Evolutionary conservation across 2,113 vertebrate species (phyloP).

Genomic region (Cranoglanis bouderius): DNA sequence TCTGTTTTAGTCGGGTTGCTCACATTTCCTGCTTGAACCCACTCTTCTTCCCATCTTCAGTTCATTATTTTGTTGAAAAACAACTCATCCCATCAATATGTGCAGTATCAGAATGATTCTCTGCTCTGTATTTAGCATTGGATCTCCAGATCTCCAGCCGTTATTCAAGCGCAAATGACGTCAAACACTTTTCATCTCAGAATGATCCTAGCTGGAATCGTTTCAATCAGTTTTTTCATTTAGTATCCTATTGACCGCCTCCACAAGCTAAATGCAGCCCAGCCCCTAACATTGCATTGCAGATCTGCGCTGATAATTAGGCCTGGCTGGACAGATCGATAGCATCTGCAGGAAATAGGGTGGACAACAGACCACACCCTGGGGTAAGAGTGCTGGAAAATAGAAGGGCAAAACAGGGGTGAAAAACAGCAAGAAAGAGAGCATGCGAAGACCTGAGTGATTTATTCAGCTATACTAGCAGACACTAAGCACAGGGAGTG

Average conservation of each 20-base stretch:
- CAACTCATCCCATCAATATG: neutral
- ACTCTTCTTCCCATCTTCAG: neutral
- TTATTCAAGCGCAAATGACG: neutral
- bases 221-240: slow-evolving; percentile 42
- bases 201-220: slow-evolving; percentile 13
- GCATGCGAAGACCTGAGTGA: slow-evolving; percentile 66
- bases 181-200: slow-evolving; percentile 20
- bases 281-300: slow-evolving; percentile 72
- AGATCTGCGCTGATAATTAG: slow-evolving; percentile 63
- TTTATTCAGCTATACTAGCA: slow-evolving; percentile 63
- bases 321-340: slow-evolving; percentile 71
- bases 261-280: slow-evolving; percentile 33
- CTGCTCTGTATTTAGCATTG: neutral
- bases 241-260: slow-evolving; percentile 45
- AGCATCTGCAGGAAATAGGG: slow-evolving; percentile 57
- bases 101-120: neutral
- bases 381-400: slow-evolving; percentile 60
- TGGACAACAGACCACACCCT: slow-evolving; percentile 73
- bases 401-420: slow-evolving; percentile 44
- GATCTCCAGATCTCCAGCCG: neutral
- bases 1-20: neutral
- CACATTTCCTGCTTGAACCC: slow-evolving; percentile 2
- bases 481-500: slow-evolving; percentile 52
- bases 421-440: slow-evolving; percentile 51
- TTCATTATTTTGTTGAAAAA: neutral